A percentile compares a stretch with the other conserved stretches of the same genome.
These are phyloP conservation scores for Baryphthengus martii DNA, from an alignment of 2,113 vertebrate species.

Conservation along the genomic window DNA sequence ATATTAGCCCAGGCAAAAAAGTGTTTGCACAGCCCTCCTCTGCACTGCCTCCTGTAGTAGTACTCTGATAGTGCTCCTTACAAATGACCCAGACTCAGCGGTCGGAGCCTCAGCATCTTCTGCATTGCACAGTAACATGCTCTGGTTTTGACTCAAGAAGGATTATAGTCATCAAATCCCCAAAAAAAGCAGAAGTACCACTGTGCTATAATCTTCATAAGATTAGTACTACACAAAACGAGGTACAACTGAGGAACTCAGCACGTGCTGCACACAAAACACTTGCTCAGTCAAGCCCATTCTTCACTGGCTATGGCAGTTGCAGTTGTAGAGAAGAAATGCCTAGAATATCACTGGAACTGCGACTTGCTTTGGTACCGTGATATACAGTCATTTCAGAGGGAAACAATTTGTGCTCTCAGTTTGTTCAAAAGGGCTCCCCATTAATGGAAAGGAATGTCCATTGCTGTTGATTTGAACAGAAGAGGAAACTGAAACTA, in stretches of 20 bases:
- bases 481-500: neutral
- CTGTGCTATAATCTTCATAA: neutral
- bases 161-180: neutral
- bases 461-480: neutral
- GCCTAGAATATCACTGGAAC: neutral
- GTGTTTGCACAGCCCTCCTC: constrained; percentile 32
- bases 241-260: neutral
- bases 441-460: neutral
- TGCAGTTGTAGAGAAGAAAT: neutral
- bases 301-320: neutral
- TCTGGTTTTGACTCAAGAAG: neutral
- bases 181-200: neutral
- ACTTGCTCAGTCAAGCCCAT: neutral
- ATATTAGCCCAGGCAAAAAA: constrained; percentile 27
- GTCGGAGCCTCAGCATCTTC: neutral
- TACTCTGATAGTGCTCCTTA: neutral
- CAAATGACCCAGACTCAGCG: neutral
- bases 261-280: neutral
- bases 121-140: neutral
- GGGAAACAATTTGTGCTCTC: neutral
- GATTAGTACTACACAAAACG: neutral
- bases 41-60: neutral
- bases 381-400: neutral
- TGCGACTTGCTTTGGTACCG: neutral
- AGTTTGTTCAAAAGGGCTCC: neutral